Evolutionary conservation across 2,888 invertebrate species (phyloP).

Genomic region (Yponomeuta evonymella): DNA sequence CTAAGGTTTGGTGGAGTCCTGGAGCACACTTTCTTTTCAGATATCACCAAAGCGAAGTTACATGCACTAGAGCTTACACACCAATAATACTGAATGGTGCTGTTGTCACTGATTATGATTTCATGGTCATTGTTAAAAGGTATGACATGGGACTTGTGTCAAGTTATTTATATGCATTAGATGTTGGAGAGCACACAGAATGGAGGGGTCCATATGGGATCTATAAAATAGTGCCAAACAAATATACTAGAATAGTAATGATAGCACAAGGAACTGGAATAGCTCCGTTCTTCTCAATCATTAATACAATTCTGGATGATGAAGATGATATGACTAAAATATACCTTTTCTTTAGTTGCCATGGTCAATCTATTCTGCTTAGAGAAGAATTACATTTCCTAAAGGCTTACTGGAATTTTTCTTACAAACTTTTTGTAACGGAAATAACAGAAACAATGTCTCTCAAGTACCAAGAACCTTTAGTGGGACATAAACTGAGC

Average conservation of each 20-base stretch:
- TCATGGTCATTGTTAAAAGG: conserved; percentile 78
- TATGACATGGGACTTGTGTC: conserved; percentile 78
- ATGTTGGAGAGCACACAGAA: conserved; percentile 66
- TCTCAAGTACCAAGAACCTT: conserved; percentile 71
- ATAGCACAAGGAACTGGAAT: conserved; percentile 85
- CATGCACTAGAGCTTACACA: conserved; percentile 58
- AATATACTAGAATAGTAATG: conserved; percentile 57
- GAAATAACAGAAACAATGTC: conserved; percentile 24
- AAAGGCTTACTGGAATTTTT: conserved; percentile 84
- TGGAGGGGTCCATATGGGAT: conserved; percentile 86
- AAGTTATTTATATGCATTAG: conserved; percentile 61
- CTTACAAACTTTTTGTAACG: conserved; percentile 76
- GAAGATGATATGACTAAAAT: conserved; percentile 81
- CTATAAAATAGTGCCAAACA: conserved; percentile 61
- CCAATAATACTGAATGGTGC: conserved; percentile 39
- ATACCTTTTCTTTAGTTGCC: conserved; percentile 78
- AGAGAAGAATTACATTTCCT: conserved; percentile 77
- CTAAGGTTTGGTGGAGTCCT: conserved; percentile 49
- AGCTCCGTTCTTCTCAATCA: conserved; percentile 80
- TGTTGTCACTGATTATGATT: conserved; percentile 42
- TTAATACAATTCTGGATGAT: conserved; percentile 77
- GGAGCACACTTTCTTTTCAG: conserved; percentile 62
- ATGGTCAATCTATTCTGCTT: conserved; percentile 74
- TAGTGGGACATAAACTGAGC: conserved; percentile 51
- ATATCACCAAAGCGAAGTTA: conserved; percentile 29